These are phyloP conservation scores for Rhincodon typus DNA, from an alignment of 2,797 vertebrate genomes.

Conservation along the genomic window DNA sequence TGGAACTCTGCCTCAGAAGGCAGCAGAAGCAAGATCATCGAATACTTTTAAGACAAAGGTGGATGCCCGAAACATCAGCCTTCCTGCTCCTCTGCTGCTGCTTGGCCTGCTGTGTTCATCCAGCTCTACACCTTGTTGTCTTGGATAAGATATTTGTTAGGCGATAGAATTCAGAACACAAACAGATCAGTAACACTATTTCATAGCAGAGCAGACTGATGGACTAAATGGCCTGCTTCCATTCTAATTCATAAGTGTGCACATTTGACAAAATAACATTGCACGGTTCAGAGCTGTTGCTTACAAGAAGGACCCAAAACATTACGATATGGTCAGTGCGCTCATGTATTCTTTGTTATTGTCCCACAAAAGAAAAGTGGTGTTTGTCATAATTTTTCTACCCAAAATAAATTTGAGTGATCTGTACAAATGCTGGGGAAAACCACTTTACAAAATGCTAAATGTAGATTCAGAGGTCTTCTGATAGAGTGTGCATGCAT, in stretches of 20 bases:
- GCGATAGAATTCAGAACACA: too few species aligned
- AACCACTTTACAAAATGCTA: not conserved
- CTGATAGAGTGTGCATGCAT: not conserved
- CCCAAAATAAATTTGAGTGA: not conserved
- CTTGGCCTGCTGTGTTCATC: too few species aligned
- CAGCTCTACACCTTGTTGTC: too few species aligned
- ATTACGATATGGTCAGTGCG: not conserved
- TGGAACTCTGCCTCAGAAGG: not conserved
- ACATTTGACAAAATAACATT: not conserved
- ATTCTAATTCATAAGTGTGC: too few species aligned
- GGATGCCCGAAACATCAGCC: too few species aligned
- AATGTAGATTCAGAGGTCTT: not conserved
- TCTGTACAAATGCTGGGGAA: too few species aligned
- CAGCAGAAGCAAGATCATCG: not conserved
- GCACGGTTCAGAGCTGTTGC: not conserved
- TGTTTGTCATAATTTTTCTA: not conserved
- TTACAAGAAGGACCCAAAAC: not conserved
- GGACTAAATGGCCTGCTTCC: too few species aligned
- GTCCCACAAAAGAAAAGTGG: not conserved
- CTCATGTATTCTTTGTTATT: not conserved
- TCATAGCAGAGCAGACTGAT: too few species aligned
- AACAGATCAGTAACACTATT: too few species aligned
- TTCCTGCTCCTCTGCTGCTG: too few species aligned
- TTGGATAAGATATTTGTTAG: too few species aligned
- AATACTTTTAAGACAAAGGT: too few species aligned